Conservation (phyloP, 2,113 vertebrate genomes). For the Cavia aperea region DNA sequence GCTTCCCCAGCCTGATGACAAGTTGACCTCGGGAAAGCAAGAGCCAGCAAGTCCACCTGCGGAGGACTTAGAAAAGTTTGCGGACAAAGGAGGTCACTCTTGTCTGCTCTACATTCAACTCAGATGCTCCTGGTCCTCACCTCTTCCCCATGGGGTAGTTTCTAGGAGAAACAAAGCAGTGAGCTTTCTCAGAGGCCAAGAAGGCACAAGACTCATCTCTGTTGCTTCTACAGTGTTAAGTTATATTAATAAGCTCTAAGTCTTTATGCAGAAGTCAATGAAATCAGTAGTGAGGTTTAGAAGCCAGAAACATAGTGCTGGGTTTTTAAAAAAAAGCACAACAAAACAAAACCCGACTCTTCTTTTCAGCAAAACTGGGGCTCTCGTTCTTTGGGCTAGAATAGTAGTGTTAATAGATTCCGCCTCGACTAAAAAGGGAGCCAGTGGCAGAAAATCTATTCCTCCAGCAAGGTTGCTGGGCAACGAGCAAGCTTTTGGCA, state of each 20-base stretch:
- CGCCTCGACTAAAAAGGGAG: constrained; percentile 70
- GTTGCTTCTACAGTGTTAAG: neutral
- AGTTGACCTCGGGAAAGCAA: constrained; percentile 60
- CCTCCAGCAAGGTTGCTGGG: constrained; percentile 81
- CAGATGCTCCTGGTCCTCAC: rapidly evolving
- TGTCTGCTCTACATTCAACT: neutral
- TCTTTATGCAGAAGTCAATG: constrained; percentile 61
- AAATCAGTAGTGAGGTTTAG: constrained; percentile 58
- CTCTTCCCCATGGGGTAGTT: neutral
- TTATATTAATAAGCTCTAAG: constrained; percentile 22
- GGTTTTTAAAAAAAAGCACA: constrained; percentile 46
- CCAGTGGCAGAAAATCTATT: constrained; percentile 81
- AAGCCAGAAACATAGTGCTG: constrained; percentile 38
- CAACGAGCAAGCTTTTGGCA: constrained; percentile 83
- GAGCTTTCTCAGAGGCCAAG: neutral
- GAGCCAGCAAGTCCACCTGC: neutral
- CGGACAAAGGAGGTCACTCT: neutral
- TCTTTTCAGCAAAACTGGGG: constrained; percentile 36
- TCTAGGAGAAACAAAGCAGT: neutral
- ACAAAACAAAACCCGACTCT: neutral
- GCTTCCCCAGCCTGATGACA: constrained; percentile 61
- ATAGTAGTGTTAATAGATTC: constrained; percentile 65
- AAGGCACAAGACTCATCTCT: constrained; percentile 7
- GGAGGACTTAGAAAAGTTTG: neutral
- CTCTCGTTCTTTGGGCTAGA: constrained; percentile 18